Evolutionary conservation across 2,888 invertebrate genomes (phyloP), one percentile per base, ranked within the genome.

Genomic region (Chrysina gloriosa): DNA sequence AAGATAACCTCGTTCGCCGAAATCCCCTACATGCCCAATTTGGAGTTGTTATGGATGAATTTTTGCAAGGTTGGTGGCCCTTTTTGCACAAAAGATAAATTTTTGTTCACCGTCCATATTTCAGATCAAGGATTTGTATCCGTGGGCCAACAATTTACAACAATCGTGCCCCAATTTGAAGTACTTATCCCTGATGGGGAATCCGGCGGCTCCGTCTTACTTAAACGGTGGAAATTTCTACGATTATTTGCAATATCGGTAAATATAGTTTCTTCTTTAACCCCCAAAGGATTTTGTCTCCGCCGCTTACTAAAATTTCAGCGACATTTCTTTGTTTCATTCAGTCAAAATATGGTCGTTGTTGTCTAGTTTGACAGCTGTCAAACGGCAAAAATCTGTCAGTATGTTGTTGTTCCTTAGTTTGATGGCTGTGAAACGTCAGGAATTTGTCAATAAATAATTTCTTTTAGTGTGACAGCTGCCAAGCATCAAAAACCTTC

Each of bases 121-220:
- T 74, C 79, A 84, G 68, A 85, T 89, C 67, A 80, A 82, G 27
- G 85, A 86, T 64, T 79, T 95, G 2, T 89, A 89, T 81, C 91
- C 91, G 9, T 94, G 92, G 88, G 86, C 92, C 63, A 88, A 88
- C 71, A 89, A 89, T 76, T 84, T 94, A 69, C 87, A 89, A 72
- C 85, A 87, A 47, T 89, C 92, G 1, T 90, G 92, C 73, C 92
- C 95, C 0, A 89, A 89, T 75, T 82, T 96, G 23, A 87, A 88
- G 76, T 90, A 91, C 79, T 83, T 96, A 0, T 93, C 93, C 11
- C 85, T 94, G 67, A 93, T 96, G 94, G 94, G 94, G 16, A 96
- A 96, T 82, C 88, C 89, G 0, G 93, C 92, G 0, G 91, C 92
- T 0, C 93, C 93, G 0, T 92, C 91, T 72, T 90, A 90, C 76